Percentiles rank a stretch among this genome's conserved stretches.
Conservation (phyloP, 1,140 invertebrate species). For the Mycetomoellerius zeteki region DNA sequence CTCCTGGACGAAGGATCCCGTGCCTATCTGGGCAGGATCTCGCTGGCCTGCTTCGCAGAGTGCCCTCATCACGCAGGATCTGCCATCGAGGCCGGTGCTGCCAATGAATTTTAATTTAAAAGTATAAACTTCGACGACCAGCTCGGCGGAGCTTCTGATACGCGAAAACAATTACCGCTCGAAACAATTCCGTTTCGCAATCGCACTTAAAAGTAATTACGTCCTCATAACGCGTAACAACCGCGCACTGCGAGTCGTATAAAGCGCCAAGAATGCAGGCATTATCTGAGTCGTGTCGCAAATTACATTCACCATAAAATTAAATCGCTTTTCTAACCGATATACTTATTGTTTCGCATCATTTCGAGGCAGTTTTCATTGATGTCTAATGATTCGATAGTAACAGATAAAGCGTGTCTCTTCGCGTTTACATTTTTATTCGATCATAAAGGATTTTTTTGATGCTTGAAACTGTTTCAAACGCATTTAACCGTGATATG, state of each 20-base stretch:
- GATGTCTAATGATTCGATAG: background rate
- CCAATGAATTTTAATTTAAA: slow-evolving; percentile 81
- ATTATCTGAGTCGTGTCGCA: background rate
- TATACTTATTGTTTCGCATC: background rate
- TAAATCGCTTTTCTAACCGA: background rate
- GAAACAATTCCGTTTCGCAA: slow-evolving; percentile 22
- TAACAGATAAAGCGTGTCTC: background rate
- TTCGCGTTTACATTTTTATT: background rate
- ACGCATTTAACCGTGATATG: background rate
- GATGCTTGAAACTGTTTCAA: background rate
- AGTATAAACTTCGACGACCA: slow-evolving; percentile 54
- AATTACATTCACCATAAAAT: background rate
- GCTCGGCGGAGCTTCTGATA: background rate
- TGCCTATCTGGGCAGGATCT: slow-evolving; percentile 86
- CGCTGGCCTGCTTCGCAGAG: slow-evolving; percentile 90
- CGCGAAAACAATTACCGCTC: slow-evolving; percentile 59
- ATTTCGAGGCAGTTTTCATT: background rate
- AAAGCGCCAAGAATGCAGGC: background rate
- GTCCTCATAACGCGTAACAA: slow-evolving; percentile 36
- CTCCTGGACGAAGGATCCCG: slow-evolving; percentile 90
- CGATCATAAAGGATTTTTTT: background rate
- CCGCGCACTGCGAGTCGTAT: background rate
- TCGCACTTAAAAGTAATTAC: slow-evolving; percentile 54
- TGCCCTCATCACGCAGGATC: slow-evolving; percentile 90
- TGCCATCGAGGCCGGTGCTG: slow-evolving; percentile 91